Evolutionary conservation across 1,140 invertebrate species (phyloP), one percentile per base, ranked within the genome.

Genomic region (Dendrolimus punctatus): DNA sequence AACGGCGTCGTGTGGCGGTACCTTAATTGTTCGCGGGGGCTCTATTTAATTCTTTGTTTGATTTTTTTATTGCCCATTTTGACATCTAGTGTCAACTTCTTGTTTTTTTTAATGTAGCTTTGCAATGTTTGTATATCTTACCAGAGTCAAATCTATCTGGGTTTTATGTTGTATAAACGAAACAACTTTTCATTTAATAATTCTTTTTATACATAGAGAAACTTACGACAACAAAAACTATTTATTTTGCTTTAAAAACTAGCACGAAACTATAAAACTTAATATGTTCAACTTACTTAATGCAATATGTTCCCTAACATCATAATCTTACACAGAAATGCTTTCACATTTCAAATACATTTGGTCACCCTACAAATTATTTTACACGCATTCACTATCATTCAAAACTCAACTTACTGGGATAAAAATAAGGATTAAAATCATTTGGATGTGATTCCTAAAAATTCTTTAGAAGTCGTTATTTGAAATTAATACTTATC

Each of bases 291-390:
- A 50, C 23, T 58, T 53, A 51, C 64, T 75, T 67, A 72, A 63
- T 62, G 65, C 62, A 70, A 66, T 68, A 71, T 60, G 64, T 64
- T 65, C 65, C 57, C 47, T 76, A 78, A 82, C 81, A 81, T 76
- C 77, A 80, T 85, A 82, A 82, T 81, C 79, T 78, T 80, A 85
- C 81, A 85, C 47, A 60, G 79, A 80, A 85, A 85, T 85, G 81
- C 81, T 85, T 76, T 85, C 70, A 82, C 74, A 76, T 76, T 73
- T 68, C 71, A 60, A 71, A 60, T 51, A 8, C 10, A 61, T 68
- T 62, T 57, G 58, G 66, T 53, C 73, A 65, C 71, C 71, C 73
- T 68, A 73, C 73, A 79, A 77, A 75, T 70, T 66, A 64, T 73
- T 70, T 66, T 58, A 43, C 54, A 52, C 64, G 9, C 23, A 65